Conservation (phyloP, 2,888 invertebrate species). For the Drosophila phalerata region DNA sequence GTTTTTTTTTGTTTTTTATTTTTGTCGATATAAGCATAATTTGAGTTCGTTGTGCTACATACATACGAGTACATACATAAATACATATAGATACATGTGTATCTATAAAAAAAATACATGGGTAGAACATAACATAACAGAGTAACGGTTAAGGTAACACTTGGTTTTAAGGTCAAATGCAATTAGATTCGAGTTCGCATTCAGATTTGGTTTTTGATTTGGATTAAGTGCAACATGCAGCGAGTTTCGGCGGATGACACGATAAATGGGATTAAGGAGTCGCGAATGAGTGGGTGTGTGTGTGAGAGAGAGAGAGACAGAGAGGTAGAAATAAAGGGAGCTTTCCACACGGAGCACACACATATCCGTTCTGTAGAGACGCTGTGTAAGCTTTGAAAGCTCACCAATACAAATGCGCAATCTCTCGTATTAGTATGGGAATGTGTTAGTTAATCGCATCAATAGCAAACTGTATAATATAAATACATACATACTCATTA, state of each 20-base stretch:
- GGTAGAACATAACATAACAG: conserved; percentile 31
- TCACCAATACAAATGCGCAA: conserved; percentile 38
- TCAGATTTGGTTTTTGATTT: not conserved
- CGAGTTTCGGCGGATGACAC: conserved; percentile 31
- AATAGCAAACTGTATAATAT: conserved; percentile 9
- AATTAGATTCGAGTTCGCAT: conserved; percentile 15
- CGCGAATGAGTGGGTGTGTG: not conserved
- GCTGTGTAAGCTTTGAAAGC: conserved; percentile 36
- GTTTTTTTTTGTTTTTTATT: no score
- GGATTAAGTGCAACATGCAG: conserved; percentile 50
- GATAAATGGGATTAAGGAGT: no score
- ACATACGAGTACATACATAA: not conserved
- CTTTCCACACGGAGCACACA: not conserved
- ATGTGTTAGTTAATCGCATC: conserved; percentile 37
- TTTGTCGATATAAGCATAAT: conserved; percentile 17
- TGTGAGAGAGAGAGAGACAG: conserved; percentile 3
- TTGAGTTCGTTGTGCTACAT: conserved; percentile 24
- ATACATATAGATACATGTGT: conserved; percentile 4
- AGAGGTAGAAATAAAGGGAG: not conserved
- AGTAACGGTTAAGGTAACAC: conserved; percentile 12
- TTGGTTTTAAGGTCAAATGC: conserved; percentile 19
- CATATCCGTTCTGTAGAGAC: no score
- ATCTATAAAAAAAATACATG: conserved; percentile 10
- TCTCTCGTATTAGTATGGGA: conserved; percentile 46
- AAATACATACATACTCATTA: conserved; percentile 3